Conservation (phyloP, 2,888 invertebrate genomes). For the Entomobrya multifasciata region DNA sequence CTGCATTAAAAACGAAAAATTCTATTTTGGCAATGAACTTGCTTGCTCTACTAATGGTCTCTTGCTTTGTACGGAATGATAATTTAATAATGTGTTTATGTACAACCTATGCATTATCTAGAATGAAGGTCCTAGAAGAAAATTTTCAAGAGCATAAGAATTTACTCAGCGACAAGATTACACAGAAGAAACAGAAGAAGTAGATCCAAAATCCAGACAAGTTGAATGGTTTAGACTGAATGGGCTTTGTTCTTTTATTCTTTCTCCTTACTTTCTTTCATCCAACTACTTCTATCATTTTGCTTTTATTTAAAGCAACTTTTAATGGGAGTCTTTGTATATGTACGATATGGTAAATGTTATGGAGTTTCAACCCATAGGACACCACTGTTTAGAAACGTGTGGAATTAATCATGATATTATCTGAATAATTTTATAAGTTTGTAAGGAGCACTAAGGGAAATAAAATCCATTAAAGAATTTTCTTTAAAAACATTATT, state of each 20-base stretch:
- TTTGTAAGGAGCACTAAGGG: slow-evolving; percentile 48
- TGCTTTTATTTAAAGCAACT: slow-evolving; percentile 22
- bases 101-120: not conserved
- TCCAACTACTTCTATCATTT: too few species aligned
- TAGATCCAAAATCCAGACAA: not conserved
- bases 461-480: slow-evolving; percentile 64
- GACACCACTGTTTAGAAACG: slow-evolving; percentile 24
- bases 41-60: slow-evolving; percentile 1
- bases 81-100: slow-evolving; percentile 47
- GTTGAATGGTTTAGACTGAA: not conserved
- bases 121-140: not conserved
- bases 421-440: slow-evolving; percentile 53
- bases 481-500: not conserved
- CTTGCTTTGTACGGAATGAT: slow-evolving; percentile 38
- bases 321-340: slow-evolving; percentile 7
- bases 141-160: slow-evolving; percentile 14
- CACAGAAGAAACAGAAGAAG: not conserved
- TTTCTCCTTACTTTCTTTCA: not conserved
- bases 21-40: slow-evolving; percentile 67
- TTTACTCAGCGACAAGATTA: not conserved
- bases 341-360: too few species aligned
- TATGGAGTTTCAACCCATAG: not conserved
- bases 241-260: slow-evolving; percentile 3
- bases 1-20: not conserved
- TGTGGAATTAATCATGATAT: slow-evolving; percentile 70